Evolutionary conservation across 2,797 vertebrate genomes (phyloP).

Genomic region (Hipposideros larvatus): DNA sequence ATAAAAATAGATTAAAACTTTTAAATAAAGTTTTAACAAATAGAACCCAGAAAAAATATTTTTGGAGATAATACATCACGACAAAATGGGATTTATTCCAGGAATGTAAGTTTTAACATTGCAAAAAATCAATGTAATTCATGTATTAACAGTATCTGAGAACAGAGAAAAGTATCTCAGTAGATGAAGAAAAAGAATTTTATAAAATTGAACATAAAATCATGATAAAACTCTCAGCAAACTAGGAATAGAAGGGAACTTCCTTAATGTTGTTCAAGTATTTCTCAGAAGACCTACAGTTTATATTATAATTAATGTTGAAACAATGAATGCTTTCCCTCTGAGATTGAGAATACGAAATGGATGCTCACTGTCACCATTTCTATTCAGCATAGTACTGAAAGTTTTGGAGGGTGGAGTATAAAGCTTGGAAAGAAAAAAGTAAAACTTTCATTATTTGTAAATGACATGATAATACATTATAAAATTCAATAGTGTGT

Average conservation of each 20-base stretch:
- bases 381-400: neutral
- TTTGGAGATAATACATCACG: neutral
- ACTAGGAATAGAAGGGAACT: neutral
- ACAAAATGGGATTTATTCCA: neutral
- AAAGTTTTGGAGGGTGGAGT: neutral
- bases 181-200: neutral
- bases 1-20: constrained; percentile 6
- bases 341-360: neutral
- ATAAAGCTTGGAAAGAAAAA: neutral
- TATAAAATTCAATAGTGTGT: neutral
- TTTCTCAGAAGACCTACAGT: neutral
- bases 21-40: neutral
- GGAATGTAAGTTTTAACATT: neutral
- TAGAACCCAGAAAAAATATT: neutral
- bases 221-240: neutral
- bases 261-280: neutral
- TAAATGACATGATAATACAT: neutral
- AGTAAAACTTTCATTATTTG: neutral
- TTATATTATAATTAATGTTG: neutral
- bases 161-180: neutral
- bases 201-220: neutral
- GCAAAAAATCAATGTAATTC: neutral
- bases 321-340: neutral
- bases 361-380: neutral
- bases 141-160: neutral